Base-by-base conservation (phyloP, 2,888 invertebrate genomes). In the Lymantria monacha region DNA sequence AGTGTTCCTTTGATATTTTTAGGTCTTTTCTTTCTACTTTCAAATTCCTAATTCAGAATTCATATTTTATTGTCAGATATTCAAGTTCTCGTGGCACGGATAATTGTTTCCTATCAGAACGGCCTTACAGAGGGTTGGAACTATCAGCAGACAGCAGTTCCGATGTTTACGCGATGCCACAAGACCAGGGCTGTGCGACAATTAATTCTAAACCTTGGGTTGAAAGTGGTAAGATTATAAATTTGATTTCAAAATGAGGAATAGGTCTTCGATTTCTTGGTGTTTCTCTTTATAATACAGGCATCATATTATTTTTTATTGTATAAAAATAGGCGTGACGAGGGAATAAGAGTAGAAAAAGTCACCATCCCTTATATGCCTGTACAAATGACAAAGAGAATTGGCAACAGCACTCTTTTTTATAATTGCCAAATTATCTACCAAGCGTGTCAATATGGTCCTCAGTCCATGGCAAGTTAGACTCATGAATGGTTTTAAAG, bases 121-220 rank as follows among this genome's bases (percentile, higher is more conserved):
- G 94, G 9, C 93, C 94, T 0, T 95, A 95, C 61, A 92, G 94
- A 59, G 93, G 94, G 14, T 77, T 96, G 33, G 94, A 96, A 61
- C 92, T 95, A 69, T 95, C 96, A 56, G 93, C 94, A 0, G 96
- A 97, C 72, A 93, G 95, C 12, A 95, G 96, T 53, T 96, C 95
- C 41, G 96, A 97, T 67, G 94, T 96, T 15, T 97, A 96, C 72
- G 94, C 95, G 0, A 94, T 96, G 93, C 93, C 94, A 0, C 92
- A 93, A 33, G 76, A 85, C 44, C 78, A 86, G 14, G 82, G 79
- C 8, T 87, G 87, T 48, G 76, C 81, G 41, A 85, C 83, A 31
- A 80, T 91, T 48, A 83, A 72, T 51, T 92, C 91, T 72, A 88
- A 82, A 45, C 87, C 90, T 56, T 87, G 92, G 91, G 91, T 92